Evolutionary conservation across 2,888 invertebrate species (phyloP).

Genomic region (Amiota mariae): DNA sequence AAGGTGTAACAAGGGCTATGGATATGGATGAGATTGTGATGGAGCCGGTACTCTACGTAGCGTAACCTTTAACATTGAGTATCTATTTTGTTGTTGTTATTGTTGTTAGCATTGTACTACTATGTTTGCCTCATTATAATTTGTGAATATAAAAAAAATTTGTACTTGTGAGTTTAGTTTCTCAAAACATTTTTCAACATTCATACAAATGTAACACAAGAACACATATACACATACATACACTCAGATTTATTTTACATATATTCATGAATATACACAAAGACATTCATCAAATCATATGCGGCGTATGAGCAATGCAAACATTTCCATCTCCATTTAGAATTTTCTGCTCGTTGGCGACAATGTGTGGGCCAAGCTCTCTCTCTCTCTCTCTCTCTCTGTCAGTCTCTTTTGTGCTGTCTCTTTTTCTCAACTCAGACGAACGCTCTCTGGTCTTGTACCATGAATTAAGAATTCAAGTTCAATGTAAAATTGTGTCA

Average conservation of each 20-base stretch:
- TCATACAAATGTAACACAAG: conserved; percentile 12
- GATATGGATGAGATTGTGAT: no score
- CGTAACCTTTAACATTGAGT: conserved; percentile 46
- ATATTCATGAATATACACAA: conserved; percentile 25
- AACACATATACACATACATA: conserved; percentile 26
- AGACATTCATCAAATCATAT: conserved; percentile 32
- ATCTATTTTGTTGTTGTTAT: not conserved
- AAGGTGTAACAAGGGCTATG: no score
- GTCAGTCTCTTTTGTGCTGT: not conserved
- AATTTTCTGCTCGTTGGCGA: conserved; percentile 42
- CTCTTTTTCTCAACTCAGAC: no score
- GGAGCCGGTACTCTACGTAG: no score
- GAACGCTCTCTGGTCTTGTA: no score
- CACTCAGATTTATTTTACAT: conserved; percentile 12
- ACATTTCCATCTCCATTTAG: not conserved
- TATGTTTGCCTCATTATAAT: conserved; percentile 54
- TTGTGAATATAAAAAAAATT: conserved; percentile 28
- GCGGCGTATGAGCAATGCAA: conserved; percentile 49
- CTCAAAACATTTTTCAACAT: conserved; percentile 13
- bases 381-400: not conserved
- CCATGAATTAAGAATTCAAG: conserved; percentile 35
- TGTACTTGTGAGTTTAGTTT: conserved; percentile 2
- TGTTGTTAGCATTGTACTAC: not conserved
- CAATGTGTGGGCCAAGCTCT: not conserved
- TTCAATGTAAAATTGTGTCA: conserved; percentile 37